Evolutionary conservation across 2,113 vertebrate genomes (phyloP), one percentile per base, ranked within the genome.

Genomic region (Misgurnus mizolepis): DNA sequence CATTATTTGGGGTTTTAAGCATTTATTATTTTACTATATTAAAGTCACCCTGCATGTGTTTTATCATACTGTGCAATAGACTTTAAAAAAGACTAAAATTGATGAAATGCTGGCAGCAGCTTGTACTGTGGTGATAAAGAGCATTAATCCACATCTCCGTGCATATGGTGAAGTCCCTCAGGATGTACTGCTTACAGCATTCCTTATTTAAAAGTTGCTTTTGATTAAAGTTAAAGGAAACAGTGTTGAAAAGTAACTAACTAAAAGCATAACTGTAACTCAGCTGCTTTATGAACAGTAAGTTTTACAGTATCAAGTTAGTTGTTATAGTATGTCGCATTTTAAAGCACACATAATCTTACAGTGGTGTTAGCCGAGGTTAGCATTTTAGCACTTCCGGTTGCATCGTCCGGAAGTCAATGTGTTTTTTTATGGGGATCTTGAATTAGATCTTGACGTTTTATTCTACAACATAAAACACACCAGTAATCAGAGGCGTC

Each of bases 81-180:
- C n/a, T 14, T 6, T 6, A 68, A 49, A 68, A 40, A 40, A 22
- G n/a, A 27, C 7, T 40, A 50, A 40, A 56, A 22, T 17, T 17
- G 15, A 70, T 12, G 5, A 17, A 1, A 39, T 39, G 27, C 55
- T 53, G 67, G 69, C 50, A 56, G 9, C 50, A n/a, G 15, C 5
- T 40, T 71, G 27, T 71, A 53, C 49, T 58, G 39, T n/a, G 53
- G 39, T 17, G 50, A 71, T 41, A 56, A 68, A 56, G 69, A 40
- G 34, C 50, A 56, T 56, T 56, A 55, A 55, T 71, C 11, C 34
- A 10, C 27, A 41, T 71, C 50, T 17, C 40, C 8, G 27, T 34
- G 34, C 49, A n/a, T 70, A 39, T 45, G 5, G 41, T 39, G 39
- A 7, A 55, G 15, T 50, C 53, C 50, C 9, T 55, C 17, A 71